Conservation (phyloP, 2,797 vertebrate species). For the Chiroxiphia lanceolata region DNA sequence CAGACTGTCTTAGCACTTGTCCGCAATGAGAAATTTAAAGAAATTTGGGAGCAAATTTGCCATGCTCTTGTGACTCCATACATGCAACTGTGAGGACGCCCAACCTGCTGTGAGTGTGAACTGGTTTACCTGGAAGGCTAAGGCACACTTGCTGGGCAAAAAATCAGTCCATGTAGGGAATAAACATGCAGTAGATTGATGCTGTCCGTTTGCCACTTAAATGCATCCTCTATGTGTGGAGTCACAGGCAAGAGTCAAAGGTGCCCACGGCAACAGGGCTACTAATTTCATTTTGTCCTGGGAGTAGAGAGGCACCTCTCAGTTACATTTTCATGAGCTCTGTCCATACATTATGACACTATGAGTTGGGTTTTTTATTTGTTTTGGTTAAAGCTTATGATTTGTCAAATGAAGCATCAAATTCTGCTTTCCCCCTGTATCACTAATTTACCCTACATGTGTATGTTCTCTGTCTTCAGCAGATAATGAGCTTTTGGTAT, state of each 20-base stretch:
- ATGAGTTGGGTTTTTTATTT: neutral
- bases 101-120: neutral
- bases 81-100: fast-evolving
- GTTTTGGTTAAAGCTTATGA: neutral
- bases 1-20: neutral
- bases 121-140: neutral
- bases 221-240: neutral
- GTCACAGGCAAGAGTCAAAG: neutral
- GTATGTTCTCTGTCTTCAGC: neutral
- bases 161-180: neutral
- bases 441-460: neutral
- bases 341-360: neutral
- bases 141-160: neutral
- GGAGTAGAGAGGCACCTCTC: neutral
- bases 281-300: neutral
- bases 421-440: neutral
- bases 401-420: neutral
- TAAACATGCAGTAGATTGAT: neutral
- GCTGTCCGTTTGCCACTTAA: neutral
- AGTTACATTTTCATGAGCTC: neutral
- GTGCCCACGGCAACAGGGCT: neutral
- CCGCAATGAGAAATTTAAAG: neutral
- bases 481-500: neutral
- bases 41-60: neutral
- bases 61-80: neutral